Base-by-base conservation (phyloP, 1,140 invertebrate genomes). In the Berghia stephanieae region DNA sequence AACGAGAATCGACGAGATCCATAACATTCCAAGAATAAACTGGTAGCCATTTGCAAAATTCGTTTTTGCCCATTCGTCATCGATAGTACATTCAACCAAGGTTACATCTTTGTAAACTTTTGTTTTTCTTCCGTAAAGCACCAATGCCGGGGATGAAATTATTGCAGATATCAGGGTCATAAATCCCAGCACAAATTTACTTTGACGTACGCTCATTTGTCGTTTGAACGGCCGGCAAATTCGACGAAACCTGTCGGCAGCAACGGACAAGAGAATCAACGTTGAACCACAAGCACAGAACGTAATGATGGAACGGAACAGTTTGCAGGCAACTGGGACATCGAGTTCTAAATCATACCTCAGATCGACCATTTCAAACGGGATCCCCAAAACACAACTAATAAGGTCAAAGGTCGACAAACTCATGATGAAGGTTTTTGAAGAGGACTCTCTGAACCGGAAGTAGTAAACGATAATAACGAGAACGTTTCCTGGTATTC, bases 321-420 rank as follows among this genome's bases (percentile, higher is more conserved):
- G 21, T 44, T 85, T 83, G 66, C 86, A 87, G 3, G 80, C n/a
- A 34, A 63, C 74, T 8, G 66, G 46, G 0, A 70, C 44, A 38
- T 76, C 38, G 49, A 85, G 84, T 13, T 57, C 77, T 18, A 81
- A 77, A 27, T 81, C 81, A 57, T 83, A 82, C 27, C 79, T 72
- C 3, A 86, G 75, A 68, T 87, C 86, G 42, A 84, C 80, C 36
- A 87, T 83, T 76, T 87, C 86, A 60, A 84, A 84, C 0, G 86
- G 86, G 68, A 87, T 82, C 0, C 81, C 81, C n/a, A 86, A 24
- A 6, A 71, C 18, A 71, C 84, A 86, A 38, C 75, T 81, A 6
- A 82, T 66, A 13, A 86, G 67, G 78, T 87, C 86, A 43, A 85
- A 78, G 40, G 83, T 72, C 4, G 85, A 83, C 68, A 87, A 68